These are phyloP conservation scores for Cochlearius cochlearius DNA, from an alignment of 2,113 vertebrate genomes.

Conservation along the genomic window DNA sequence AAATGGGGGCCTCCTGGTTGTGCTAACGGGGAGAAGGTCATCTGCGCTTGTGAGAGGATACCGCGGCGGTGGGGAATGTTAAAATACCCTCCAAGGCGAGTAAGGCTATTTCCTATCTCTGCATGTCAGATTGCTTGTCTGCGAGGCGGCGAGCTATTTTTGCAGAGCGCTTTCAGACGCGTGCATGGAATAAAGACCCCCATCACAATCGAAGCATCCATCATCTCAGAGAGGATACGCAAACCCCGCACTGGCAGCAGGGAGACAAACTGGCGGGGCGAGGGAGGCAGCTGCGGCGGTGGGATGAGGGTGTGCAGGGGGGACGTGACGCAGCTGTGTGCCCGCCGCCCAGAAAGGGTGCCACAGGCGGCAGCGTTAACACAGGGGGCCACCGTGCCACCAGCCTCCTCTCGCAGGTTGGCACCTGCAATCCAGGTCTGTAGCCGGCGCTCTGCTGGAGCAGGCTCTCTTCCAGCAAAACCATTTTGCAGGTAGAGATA, in stretches of 20 bases:
- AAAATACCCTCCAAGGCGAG: constrained; percentile 1
- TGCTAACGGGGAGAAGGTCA: constrained; percentile 16
- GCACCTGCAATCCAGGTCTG: background rate
- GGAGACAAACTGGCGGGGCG: background rate
- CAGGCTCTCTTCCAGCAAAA: background rate
- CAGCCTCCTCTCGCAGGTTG: background rate
- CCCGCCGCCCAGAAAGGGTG: background rate
- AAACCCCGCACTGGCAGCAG: background rate
- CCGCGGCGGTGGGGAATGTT: background rate
- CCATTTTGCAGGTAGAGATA: background rate
- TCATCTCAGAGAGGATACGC: background rate
- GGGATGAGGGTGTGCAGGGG: background rate
- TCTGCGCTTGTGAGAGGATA: constrained; percentile 8
- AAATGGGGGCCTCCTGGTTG: constrained; percentile 33
- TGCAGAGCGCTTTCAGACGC: background rate
- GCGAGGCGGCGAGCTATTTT: background rate
- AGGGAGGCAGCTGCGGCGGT: background rate
- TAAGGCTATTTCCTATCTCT: constrained; percentile 34
- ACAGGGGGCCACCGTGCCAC: background rate
- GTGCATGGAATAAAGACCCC: background rate
- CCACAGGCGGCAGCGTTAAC: fast-evolving
- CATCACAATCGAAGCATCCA: constrained; percentile 51
- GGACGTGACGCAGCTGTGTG: background rate
- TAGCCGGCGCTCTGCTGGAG: background rate
- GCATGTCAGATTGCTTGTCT: background rate